These are phyloP conservation scores for Rhincodon typus DNA, from an alignment of 2,797 vertebrate species.

Conservation along the genomic window DNA sequence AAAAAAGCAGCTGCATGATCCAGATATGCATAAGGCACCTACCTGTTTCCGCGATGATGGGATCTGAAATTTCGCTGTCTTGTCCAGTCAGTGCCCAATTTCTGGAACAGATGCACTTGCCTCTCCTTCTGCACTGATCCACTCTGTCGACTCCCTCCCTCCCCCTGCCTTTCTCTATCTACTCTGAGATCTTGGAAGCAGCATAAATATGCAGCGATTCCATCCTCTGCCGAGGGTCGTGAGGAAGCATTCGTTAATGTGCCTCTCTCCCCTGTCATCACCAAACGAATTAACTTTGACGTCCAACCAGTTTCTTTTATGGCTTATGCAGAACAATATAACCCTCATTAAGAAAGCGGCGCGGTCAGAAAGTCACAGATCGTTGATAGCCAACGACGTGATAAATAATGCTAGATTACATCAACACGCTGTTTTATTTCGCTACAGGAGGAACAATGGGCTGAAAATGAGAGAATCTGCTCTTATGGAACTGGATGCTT, in stretches of 20 bases:
- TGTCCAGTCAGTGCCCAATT: not conserved
- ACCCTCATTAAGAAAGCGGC: not conserved
- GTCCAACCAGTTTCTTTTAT: conserved; percentile 52
- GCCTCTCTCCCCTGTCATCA: conserved; percentile 63
- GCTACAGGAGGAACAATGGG: too few relatives aligned
- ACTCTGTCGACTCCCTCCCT: conserved; percentile 6
- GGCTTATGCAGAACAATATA: not conserved
- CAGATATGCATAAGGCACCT: conserved; percentile 38
- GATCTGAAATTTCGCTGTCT: not conserved
- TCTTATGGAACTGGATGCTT: not conserved
- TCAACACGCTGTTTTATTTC: not conserved
- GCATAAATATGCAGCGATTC: conserved; percentile 62
- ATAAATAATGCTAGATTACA: not conserved
- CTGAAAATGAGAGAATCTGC: not conserved
- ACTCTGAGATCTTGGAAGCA: conserved; percentile 50
- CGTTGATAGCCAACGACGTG: not conserved
- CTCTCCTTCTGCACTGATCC: conserved; percentile 38
- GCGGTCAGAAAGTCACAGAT: conserved; percentile 10
- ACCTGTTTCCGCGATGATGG: not conserved
- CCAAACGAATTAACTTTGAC: conserved; percentile 59
- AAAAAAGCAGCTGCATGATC: conserved; percentile 37
- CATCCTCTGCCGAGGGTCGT: conserved; percentile 61
- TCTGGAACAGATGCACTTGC: not conserved
- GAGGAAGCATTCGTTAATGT: conserved; percentile 62
- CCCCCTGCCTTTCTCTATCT: not conserved